Percentiles rank a stretch among this genome's conserved stretches.
These are phyloP conservation scores for Hydrochoerus hydrochaeris DNA, from an alignment of 2,113 vertebrate species.

Conservation along the genomic window DNA sequence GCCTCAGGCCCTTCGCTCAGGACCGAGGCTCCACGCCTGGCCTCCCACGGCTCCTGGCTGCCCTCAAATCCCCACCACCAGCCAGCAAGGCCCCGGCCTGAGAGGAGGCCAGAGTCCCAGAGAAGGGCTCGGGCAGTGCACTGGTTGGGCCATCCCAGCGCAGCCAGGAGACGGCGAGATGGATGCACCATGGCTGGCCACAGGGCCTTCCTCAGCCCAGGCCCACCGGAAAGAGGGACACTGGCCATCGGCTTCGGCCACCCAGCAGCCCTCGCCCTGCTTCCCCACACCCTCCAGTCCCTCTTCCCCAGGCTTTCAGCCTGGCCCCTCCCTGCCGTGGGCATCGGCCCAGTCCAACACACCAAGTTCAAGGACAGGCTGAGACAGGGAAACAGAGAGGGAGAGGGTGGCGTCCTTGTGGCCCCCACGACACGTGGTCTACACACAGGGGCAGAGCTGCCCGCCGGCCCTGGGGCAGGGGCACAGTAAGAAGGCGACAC, in stretches of 20 bases:
- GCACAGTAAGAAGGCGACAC: slow-evolving; percentile 66
- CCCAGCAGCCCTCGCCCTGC: neutral
- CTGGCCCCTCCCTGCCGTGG: neutral
- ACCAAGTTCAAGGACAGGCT: slow-evolving; percentile 71
- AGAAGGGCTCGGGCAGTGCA: neutral
- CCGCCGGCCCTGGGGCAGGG: slow-evolving; percentile 29
- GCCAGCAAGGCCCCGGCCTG: neutral
- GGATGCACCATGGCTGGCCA: neutral
- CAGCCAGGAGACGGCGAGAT: neutral
- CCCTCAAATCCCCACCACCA: neutral
- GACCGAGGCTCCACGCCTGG: neutral
- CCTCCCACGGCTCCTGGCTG: neutral
- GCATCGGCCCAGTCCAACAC: slow-evolving; percentile 35
- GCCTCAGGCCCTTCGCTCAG: neutral
- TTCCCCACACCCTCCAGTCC: neutral
- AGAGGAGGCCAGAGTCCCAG: neutral
- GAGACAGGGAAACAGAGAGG: slow-evolving; percentile 57
- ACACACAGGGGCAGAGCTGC: slow-evolving; percentile 52
- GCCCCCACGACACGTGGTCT: slow-evolving; percentile 6
- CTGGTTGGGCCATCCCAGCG: neutral
- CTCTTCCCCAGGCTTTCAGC: neutral
- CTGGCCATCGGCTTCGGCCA: neutral
- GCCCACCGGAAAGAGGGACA: neutral
- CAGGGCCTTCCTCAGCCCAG: neutral
- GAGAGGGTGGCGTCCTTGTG: neutral